phyloP scores from a whole-genome alignment of 92 coral and sea anemone genomes.

The Umimayanthus chanpuru region DNA sequence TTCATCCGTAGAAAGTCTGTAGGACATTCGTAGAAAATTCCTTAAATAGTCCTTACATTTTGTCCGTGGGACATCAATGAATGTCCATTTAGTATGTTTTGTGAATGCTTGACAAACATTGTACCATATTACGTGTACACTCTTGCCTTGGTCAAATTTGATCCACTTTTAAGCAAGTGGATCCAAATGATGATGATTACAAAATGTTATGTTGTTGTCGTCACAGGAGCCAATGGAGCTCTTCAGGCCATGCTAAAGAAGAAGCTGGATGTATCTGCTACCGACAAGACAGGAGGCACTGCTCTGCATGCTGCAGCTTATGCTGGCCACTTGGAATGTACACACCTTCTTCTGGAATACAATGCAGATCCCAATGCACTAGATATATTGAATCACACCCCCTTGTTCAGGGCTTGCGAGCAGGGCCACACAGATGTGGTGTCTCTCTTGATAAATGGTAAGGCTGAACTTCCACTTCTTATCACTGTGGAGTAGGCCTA shows the following conservation, averaged over 20 bases:
- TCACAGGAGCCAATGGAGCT: constrained; percentile 56
- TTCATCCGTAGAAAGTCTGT: no score
- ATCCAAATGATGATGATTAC: no score
- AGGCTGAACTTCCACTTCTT: constrained; percentile 19
- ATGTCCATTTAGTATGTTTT: no score
- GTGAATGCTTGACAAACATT: no score
- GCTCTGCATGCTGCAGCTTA: constrained; percentile 90
- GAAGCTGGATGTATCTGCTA: constrained; percentile 72
- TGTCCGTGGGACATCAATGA: no score
- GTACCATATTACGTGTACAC: no score
- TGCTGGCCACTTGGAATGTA: constrained; percentile 83
- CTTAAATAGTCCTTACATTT: no score
- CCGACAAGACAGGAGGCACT: constrained; percentile 85
- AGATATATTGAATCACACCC: constrained; percentile 85
- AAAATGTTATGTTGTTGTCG: no score
- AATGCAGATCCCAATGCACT: constrained; percentile 78
- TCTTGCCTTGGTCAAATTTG: no score
- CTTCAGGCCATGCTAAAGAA: constrained; percentile 75
- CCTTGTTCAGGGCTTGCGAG: constrained; percentile 92
- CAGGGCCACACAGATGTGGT: constrained; percentile 89
- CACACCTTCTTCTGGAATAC: constrained; percentile 64
- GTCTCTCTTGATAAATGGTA: constrained; percentile 63
- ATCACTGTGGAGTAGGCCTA: no score
- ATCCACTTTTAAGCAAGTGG: no score
- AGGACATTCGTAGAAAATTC: no score